A percentile compares a stretch with the other conserved stretches of the same genome.
Conservation (phyloP, 2,797 vertebrate species). For the Micrastur ruficollis region DNA sequence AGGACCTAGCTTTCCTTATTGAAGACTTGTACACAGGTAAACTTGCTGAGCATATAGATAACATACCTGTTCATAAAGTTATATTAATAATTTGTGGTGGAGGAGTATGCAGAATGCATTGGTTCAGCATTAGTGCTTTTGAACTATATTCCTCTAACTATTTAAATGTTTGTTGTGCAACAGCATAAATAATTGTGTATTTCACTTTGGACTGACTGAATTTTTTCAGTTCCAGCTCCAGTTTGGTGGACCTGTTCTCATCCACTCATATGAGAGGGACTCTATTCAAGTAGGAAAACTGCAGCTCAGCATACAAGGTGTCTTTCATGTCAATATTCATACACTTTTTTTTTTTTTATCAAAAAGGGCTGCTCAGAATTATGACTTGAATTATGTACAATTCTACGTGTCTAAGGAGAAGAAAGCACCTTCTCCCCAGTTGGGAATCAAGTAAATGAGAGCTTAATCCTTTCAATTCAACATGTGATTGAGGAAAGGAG, state of each 20-base stretch:
- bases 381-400: not conserved
- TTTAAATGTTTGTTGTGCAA: not conserved
- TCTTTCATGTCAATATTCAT: not conserved
- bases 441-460: not conserved
- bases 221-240: not conserved
- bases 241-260: not conserved
- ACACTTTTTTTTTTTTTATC: not conserved
- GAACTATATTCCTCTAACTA: not conserved
- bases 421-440: not conserved
- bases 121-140: slow-evolving; percentile 21
- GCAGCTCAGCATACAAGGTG: not conserved
- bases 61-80: not conserved
- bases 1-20: slow-evolving; percentile 28
- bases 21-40: not conserved
- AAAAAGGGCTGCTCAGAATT: not conserved
- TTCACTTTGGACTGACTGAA: not conserved
- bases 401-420: not conserved
- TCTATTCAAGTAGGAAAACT: not conserved
- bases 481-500: not conserved
- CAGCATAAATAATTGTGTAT: not conserved
- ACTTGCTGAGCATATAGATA: slow-evolving; percentile 3
- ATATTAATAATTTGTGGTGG: slow-evolving; percentile 26
- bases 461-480: not conserved
- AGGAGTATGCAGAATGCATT: slow-evolving; percentile 2
- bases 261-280: not conserved